Conservation (phyloP, 2,797 vertebrate species). For the Cirrhinus molitorella region DNA sequence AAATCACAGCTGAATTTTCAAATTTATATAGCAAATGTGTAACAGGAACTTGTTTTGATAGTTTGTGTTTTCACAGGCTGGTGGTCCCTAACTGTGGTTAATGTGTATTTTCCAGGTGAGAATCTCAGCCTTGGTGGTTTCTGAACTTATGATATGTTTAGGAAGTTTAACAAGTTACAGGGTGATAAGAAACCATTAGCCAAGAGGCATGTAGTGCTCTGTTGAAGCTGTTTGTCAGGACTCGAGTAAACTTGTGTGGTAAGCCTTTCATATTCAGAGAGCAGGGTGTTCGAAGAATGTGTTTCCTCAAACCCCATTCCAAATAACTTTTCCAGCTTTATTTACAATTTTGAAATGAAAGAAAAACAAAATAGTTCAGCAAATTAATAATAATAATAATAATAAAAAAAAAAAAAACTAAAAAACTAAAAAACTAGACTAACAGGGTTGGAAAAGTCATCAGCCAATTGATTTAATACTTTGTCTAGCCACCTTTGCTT, state of each 20-base stretch:
- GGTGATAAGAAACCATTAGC: background rate
- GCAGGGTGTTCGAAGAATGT: constrained; percentile 40
- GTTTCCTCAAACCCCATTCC: too few species aligned
- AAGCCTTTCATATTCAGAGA: constrained; percentile 35
- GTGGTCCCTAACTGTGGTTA: background rate
- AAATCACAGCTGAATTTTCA: constrained; percentile 9
- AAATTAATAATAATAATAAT: too few species aligned
- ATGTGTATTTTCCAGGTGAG: background rate
- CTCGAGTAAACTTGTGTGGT: constrained; percentile 21
- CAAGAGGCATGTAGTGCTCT: background rate
- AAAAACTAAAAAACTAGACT: too few species aligned
- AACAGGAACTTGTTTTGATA: background rate
- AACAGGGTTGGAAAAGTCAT: too few species aligned
- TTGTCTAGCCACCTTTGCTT: too few species aligned
- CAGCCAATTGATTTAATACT: too few species aligned
- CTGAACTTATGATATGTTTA: background rate
- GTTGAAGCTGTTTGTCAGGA: background rate
- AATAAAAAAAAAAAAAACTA: too few species aligned
- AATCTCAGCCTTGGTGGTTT: background rate
- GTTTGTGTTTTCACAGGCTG: background rate
- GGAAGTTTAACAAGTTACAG: background rate
- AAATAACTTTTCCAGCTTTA: too few species aligned
- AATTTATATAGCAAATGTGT: background rate
- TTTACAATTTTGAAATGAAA: too few species aligned
- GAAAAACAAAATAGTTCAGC: too few species aligned